Evolutionary conservation across 2,888 invertebrate genomes (phyloP).

Genomic region (Kryphioiulus occultus): DNA sequence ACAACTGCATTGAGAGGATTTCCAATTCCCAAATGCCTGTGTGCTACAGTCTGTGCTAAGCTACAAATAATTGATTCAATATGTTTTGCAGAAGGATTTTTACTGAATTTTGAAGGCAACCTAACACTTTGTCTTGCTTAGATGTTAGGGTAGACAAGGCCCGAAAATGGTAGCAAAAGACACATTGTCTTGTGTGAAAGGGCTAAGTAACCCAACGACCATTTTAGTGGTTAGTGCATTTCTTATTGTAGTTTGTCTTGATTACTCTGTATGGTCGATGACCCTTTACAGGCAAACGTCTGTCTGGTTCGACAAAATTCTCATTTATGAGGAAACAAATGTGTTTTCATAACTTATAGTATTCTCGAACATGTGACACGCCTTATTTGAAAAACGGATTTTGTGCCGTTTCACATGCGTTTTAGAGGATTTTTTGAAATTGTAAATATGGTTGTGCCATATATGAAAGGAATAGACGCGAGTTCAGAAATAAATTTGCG

Average conservation of each 20-base stretch:
- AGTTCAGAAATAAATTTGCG: background rate
- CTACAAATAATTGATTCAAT: too few relatives aligned
- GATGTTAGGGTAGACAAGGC: too few relatives aligned
- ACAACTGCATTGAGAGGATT: too few relatives aligned
- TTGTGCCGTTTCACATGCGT: background rate
- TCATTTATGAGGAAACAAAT: too few relatives aligned
- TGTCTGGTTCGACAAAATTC: too few relatives aligned
- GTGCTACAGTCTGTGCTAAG: too few relatives aligned
- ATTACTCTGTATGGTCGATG: too few relatives aligned
- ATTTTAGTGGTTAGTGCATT: background rate
- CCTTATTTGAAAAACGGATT: background rate
- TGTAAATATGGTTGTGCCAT: background rate
- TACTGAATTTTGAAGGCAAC: too few relatives aligned
- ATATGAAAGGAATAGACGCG: background rate
- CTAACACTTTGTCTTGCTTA: too few relatives aligned
- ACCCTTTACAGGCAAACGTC: too few relatives aligned
- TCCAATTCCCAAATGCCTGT: too few relatives aligned
- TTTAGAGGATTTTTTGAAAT: background rate
- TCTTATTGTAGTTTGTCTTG: background rate
- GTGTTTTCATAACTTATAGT: background rate
- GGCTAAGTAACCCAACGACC: background rate
- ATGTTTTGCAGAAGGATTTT: too few relatives aligned
- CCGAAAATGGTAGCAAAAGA: background rate
- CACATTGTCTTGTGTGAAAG: background rate
- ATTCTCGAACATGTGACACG: background rate